phyloP scores from a whole-genome alignment of 2,888 invertebrate species.

The Dynastes grantii region DNA sequence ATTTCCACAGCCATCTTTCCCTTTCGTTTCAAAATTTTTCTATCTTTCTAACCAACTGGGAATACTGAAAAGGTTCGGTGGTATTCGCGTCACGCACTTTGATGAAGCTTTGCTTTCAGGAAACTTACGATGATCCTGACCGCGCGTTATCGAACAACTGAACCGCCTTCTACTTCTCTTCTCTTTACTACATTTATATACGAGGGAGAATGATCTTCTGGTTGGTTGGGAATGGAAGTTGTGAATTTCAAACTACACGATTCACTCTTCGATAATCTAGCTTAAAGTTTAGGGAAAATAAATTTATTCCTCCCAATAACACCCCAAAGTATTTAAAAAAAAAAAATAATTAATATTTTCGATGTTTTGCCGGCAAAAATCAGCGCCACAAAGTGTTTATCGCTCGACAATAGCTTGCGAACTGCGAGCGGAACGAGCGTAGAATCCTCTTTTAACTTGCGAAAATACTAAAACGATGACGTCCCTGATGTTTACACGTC shows the following conservation, averaged over 20 bases:
- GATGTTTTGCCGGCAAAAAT: neutral
- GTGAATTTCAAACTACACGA: neutral
- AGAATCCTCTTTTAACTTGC: constrained; percentile 35
- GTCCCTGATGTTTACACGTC: constrained; percentile 6
- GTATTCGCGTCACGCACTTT: neutral
- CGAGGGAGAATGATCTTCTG: neutral
- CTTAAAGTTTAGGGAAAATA: neutral
- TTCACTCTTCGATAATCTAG: neutral
- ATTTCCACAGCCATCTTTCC: constrained; percentile 62
- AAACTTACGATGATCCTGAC: neutral
- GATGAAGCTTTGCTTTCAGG: neutral
- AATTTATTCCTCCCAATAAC: neutral
- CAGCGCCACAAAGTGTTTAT: neutral
- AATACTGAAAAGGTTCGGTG: neutral
- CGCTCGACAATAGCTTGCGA: constrained; percentile 36
- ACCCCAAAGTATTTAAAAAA: neutral
- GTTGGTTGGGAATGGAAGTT: too few species aligned
- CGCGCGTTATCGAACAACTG: neutral
- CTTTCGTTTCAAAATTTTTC: neutral
- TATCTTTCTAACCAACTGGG: neutral
- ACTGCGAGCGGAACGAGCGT: constrained; percentile 23
- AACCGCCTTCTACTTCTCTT: constrained; percentile 21
- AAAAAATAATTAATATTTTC: neutral
- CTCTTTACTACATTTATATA: constrained; percentile 1
- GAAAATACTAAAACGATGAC: constrained; percentile 19